Base-by-base conservation (phyloP, 2,113 vertebrate genomes). In the Hyla sarda region DNA sequence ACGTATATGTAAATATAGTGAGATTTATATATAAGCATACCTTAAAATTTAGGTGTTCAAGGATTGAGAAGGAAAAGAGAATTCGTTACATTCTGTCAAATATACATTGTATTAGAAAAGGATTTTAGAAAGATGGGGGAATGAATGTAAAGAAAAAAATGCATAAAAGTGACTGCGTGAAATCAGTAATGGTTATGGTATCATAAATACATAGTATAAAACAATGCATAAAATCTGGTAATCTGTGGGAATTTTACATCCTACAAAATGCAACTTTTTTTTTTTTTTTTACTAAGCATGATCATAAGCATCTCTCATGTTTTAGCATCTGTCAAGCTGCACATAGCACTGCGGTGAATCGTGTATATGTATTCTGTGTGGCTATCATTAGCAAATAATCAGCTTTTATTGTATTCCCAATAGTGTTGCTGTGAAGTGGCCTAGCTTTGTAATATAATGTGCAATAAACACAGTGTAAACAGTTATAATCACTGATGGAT, bases 41-140 rank as follows among this genome's bases (percentile, higher is more conserved):
- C 23, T 84, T 48, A 58, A 73, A 45, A 23, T 80, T 80, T 80
- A 86, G 23, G 76, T 45, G 69, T 72, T 65, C 60, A 72, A 71
- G 84, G 62, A 80, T 45, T 86, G 76, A 86, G 76, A 86, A 80
- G 84, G 84, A 80, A 78, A 79, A 86, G 76, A 86, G 84, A 86
- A 80, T 80, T 86, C 84, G 72, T 62, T 62, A 13, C 45, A 56
- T 78, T 48, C 37, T n/a, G 52, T n/a, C 16, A 21, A 65, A 21
- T 25, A 21, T 25, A 84, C 32, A 28, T 30, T 54, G 41, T 32
- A 56, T 74, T 28, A 45, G 47, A 23, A 54, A 50, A 32, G 21
- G 69, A 74, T 17, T 56, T n/a, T 5, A 50, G 9, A 45, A 74
- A 65, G 21, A 76, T 48, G 10, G 65, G 71, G 25, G 19, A 67